Percentiles rank a stretch among this genome's conserved stretches.
These are phyloP conservation scores for Spatulosminthurus flaviceps DNA, from an alignment of 2,888 invertebrate genomes.

Conservation along the genomic window DNA sequence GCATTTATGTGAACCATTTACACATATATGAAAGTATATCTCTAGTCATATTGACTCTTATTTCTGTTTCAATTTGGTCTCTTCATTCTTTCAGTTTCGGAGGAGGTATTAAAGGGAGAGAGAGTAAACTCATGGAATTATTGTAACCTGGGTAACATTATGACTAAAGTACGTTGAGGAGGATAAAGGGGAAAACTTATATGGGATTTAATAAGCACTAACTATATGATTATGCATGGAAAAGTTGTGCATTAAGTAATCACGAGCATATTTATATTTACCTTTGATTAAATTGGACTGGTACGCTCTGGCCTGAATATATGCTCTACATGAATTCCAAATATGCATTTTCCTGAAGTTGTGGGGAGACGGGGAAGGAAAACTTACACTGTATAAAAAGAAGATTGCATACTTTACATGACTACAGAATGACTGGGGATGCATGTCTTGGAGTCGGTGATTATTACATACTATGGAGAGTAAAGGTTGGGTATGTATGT, in stretches of 20 bases:
- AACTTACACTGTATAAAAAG: too few relatives aligned
- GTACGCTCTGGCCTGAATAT: too few relatives aligned
- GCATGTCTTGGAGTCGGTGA: too few relatives aligned
- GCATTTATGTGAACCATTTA: conserved; percentile 40
- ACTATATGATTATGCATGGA: neutral
- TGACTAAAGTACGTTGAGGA: too few relatives aligned
- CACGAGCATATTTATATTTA: neutral
- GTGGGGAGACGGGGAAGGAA: too few relatives aligned
- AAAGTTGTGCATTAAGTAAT: neutral
- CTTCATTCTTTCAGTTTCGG: neutral
- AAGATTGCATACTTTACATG: too few relatives aligned
- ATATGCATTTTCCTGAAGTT: too few relatives aligned
- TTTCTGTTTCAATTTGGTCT: neutral
- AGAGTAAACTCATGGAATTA: neutral
- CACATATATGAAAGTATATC: neutral
- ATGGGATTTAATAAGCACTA: neutral
- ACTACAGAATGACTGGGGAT: too few relatives aligned
- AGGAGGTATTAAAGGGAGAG: neutral
- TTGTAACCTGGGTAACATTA: too few relatives aligned
- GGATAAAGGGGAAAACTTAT: neutral
- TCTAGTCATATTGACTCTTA: neutral
- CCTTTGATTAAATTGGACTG: neutral
- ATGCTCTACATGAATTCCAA: too few relatives aligned
- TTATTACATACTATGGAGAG: too few relatives aligned
- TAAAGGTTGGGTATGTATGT: neutral